Base-by-base conservation (phyloP, 1,140 invertebrate species). In the Anthonomus grandis region DNA sequence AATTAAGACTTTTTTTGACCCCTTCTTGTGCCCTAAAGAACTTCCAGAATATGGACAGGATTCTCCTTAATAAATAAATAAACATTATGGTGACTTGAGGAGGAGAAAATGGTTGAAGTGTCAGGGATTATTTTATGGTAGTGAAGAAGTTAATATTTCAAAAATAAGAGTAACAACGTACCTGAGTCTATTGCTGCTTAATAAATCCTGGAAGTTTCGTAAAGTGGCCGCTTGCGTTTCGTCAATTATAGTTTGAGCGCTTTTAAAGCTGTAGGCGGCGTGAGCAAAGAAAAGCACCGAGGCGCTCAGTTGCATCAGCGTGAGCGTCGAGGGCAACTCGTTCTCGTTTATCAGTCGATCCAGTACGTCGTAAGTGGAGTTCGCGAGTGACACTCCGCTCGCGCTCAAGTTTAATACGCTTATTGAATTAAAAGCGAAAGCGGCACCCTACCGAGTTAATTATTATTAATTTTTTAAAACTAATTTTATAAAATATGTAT, bases 261-360 rank as follows among this genome's bases (percentile, higher is more conserved):
- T 60, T 59, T 53, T 70, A 22, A 68, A 69, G 57, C 67, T 71
- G 21, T 74, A 68, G 5, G 74, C 62, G 4, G 73, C 66, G 57
- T 75, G 67, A 12, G 65, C 69, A 46, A 76, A 73, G 63, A 76
- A 75, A 6, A 75, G 55, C 21, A 74, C 37, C 8, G 74, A 74
- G 2, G 75, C 66, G 23, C 64, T 62, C 10, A 76, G 52, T 57
- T 76, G 74, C n/a, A 75, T 44, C 12, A 74, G 58, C 1, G 67
- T 64, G 12, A 73, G 50, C 2, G 61, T 6, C 10, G 64, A 66
- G 6, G 66, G 65, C 10, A 37, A 42, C 48, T 63, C 27, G 6
- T 68, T 56, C 47, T 68, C 64, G 23, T 50, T 54, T 2, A 47
- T 13, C 65, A 61, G 69, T 27, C 65, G 41, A 23, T 60, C 42